Percentiles rank a stretch among this genome's conserved stretches.
phyloP scores from a whole-genome alignment of 1,140 invertebrate species.

The Yoshiicerus persimilis region DNA sequence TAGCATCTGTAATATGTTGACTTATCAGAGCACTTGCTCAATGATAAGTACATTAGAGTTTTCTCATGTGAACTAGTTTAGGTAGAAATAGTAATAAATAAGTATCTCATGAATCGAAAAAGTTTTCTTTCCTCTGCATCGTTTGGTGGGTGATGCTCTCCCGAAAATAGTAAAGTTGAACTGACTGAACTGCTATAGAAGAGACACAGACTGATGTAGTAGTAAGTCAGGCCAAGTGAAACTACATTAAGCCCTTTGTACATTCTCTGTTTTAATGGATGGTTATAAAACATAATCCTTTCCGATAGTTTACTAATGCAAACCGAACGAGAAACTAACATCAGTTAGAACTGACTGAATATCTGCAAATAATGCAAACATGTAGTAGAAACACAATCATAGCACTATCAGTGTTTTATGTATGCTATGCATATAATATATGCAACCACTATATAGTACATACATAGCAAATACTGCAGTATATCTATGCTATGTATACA shows the following conservation, averaged over 20 bases:
- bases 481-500: too few relatives aligned
- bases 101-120: background rate
- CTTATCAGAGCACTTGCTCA: background rate
- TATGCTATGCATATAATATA: background rate
- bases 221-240: background rate
- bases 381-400: background rate
- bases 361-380: background rate
- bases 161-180: background rate
- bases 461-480: too few relatives aligned
- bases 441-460: background rate
- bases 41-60: background rate
- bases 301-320: background rate
- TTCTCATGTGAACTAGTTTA: background rate
- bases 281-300: background rate
- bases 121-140: background rate
- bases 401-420: too few relatives aligned
- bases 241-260: background rate
- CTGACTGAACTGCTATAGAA: too few relatives aligned
- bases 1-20: background rate
- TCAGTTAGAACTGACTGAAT: background rate
- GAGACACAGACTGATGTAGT: background rate
- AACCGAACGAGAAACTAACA: background rate
- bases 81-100: background rate
- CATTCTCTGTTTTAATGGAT: background rate
- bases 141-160: background rate